A percentile compares a stretch with the other conserved stretches of the same genome.
Conservation (phyloP, 2,888 invertebrate genomes). For the Idaea aversata region DNA sequence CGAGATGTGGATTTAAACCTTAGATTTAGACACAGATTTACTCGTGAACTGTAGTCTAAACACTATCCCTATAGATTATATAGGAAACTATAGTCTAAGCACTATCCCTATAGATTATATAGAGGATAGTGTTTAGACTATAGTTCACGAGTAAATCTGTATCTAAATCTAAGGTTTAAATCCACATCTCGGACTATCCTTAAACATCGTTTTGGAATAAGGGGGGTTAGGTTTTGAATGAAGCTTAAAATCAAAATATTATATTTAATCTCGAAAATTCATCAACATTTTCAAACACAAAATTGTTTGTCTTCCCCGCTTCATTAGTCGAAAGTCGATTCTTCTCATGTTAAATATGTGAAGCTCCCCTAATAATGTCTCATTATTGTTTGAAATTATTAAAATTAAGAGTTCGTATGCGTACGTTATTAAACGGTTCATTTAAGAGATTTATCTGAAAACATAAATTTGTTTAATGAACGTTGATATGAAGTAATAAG, state of each 20-base stretch:
- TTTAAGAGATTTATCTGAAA: conserved; percentile 31
- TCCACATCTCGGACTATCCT: too few species aligned
- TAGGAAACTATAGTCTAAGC: too few species aligned
- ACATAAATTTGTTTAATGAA: conserved; percentile 26
- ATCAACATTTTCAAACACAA: conserved; percentile 22
- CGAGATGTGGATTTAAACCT: too few species aligned
- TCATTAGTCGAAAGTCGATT: conserved; percentile 64
- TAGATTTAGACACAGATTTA: too few species aligned
- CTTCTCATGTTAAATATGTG: conserved; percentile 72
- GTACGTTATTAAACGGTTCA: conserved; percentile 22
- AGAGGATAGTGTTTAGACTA: too few species aligned
- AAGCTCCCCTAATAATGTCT: conserved; percentile 64
- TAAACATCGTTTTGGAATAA: too few species aligned
- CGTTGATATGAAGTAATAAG: conserved; percentile 1
- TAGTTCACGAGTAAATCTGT: too few species aligned
- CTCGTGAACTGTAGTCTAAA: too few species aligned
- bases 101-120: too few species aligned
- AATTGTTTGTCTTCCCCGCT: conserved; percentile 47
- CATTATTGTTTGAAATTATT: conserved; percentile 67
- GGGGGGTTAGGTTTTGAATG: neutral
- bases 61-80: too few species aligned
- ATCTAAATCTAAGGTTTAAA: too few species aligned
- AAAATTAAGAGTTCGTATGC: conserved; percentile 49
- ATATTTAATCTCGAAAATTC: neutral
- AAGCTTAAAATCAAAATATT: conserved; percentile 2